phyloP scores from a whole-genome alignment of 2,797 vertebrate genomes.

The Arremon aurantiirostris region DNA sequence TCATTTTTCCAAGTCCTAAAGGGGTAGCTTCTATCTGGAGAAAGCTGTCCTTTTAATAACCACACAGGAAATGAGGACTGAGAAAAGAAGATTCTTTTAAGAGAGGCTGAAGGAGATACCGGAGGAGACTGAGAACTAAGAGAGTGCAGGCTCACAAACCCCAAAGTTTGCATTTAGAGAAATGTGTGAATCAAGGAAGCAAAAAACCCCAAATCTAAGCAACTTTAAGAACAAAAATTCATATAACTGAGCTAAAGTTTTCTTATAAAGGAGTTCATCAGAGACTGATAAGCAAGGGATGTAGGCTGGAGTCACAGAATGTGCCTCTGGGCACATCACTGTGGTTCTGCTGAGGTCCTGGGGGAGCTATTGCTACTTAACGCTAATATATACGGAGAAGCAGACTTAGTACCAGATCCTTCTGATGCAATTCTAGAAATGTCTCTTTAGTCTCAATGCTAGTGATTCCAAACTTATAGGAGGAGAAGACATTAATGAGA shows the following conservation, averaged over 20 bases:
- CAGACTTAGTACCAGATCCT: not conserved
- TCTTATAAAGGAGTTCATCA: not conserved
- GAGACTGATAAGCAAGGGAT: not conserved
- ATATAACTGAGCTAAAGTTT: not conserved
- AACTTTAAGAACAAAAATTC: not conserved
- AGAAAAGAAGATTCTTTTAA: not conserved
- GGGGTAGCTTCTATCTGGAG: not conserved
- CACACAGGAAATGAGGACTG: not conserved
- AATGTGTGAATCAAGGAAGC: not conserved
- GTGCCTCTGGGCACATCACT: not conserved
- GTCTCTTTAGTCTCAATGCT: not conserved
- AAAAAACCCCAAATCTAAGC: not conserved
- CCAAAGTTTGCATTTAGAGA: not conserved
- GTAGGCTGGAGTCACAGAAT: not conserved
- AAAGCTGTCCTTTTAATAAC: not conserved
- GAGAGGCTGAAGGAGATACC: not conserved
- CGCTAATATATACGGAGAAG: not conserved
- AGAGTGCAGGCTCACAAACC: rapidly evolving
- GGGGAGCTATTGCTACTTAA: not conserved
- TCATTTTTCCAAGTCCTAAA: not conserved
- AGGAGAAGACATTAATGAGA: not conserved
- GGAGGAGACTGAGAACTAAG: not conserved
- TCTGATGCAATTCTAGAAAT: not conserved
- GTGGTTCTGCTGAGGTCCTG: not conserved
- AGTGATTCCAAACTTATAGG: not conserved